Base-by-base conservation (phyloP, 2,888 invertebrate species). In the Plutella xylostella region DNA sequence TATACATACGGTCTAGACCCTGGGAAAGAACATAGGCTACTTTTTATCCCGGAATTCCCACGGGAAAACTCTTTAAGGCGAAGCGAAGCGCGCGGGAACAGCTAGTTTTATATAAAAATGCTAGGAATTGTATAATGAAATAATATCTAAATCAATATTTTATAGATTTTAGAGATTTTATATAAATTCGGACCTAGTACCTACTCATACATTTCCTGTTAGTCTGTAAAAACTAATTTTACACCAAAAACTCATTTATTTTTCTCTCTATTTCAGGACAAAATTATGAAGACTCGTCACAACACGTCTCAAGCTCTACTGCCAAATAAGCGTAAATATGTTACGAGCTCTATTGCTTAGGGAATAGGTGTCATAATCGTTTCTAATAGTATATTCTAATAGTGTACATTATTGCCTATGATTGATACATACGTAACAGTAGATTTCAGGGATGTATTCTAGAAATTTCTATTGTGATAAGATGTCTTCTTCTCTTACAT, bases 231-330 rank as follows among this genome's bases (percentile, higher is more conserved):
- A 25, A 5, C 25, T 7, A 25, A 7, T 11, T 25, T 25, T 25
- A 7, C 11, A 5, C 5, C 44, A 45, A 49, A 47, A 45, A 38
- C 45, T 20, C 33, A 30, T 46, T n/a, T 12, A 33, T n/a, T n/a
- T 33, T 37, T 39, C 15, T 39, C 15, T 39, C 22, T 19, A 1
- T 5, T n/a, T 18, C 25, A 14, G 39, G 21, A 39, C 39, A 22
- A 39, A 22, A 17, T 14, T 39, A 25, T 39, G 39, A 39, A 17
- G 2, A 3, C 22, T 15, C n/a, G 17, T 9, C 35, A 37, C 20
- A n/a, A n/a, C n/a, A n/a, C n/a, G n/a, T 20, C 6, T 20, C n/a
- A 37, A 11, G 18, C 18, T 5, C 14, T 25, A 22, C 39, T 39
- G 39, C 39, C 39, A 39, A 39, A 39, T 14, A 39, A 14, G 39